Evolutionary conservation across 2,888 invertebrate species (phyloP).

Genomic region (Digitonthophagus gazella): DNA sequence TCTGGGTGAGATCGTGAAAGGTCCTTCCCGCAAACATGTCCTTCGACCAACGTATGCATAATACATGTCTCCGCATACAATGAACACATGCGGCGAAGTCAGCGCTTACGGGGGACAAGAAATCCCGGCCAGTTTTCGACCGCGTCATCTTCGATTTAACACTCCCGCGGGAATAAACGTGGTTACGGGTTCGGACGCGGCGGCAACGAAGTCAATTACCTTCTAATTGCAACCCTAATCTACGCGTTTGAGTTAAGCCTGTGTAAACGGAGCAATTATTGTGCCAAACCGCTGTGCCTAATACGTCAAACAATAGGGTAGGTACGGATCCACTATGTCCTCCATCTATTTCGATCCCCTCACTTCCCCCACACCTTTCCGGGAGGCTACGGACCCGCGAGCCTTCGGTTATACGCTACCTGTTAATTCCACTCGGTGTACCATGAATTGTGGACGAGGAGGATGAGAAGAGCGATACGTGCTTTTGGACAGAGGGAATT

Average conservation of each 20-base stretch:
- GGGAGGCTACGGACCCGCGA: neutral
- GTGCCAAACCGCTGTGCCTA: constrained; percentile 29
- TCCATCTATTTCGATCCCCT: constrained; percentile 1
- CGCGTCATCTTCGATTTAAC: neutral
- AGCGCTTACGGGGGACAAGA: neutral
- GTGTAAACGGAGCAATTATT: constrained; percentile 28
- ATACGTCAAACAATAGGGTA: constrained; percentile 30
- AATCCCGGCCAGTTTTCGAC: neutral
- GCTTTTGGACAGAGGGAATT: neutral
- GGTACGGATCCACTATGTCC: constrained; percentile 18
- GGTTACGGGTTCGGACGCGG: neutral
- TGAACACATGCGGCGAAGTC: neutral
- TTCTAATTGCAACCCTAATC: constrained; percentile 29
- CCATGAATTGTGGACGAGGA: neutral
- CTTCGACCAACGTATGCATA: neutral
- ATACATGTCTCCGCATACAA: neutral
- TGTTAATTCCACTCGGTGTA: neutral
- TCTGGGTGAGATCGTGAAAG: neutral
- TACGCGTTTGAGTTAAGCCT: constrained; percentile 27
- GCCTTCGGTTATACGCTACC: neutral
- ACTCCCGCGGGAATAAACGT: neutral
- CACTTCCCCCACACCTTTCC: constrained; percentile 1
- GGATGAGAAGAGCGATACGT: neutral
- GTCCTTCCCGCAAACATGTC: neutral
- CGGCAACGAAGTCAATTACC: constrained; percentile 27